Evolutionary conservation across 2,888 invertebrate genomes (phyloP), one percentile per base, ranked within the genome.

Genomic region (Parnassius apollo): DNA sequence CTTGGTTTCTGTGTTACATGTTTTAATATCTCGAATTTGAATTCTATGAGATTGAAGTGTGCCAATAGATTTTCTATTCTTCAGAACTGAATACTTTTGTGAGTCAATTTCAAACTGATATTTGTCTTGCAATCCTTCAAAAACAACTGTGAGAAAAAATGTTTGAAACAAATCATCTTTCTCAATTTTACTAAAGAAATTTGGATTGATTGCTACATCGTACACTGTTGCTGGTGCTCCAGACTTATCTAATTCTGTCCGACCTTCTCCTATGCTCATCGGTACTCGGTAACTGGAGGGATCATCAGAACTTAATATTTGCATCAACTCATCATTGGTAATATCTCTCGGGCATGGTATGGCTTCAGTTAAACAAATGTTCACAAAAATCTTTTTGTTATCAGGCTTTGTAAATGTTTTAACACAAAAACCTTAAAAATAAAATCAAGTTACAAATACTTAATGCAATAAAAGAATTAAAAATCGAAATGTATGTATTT

Each of bases 221-320:
- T 96, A 96, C 0, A 94, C 96, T 64, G 94, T 94, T 48, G 95
- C 95, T 0, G 94, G 93, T 25, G 93, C 90, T 44, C 96, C 96
- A 59, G 94, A 93, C 81, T 96, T 97, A 80, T 98, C 98, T 25
- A 90, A 85, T 75, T 97, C 97, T 8, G 93, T 93, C 71, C 95
- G 94, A 4, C 96, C 94, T 76, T 96, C 95, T 0, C 97, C 97
- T 68, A 98, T 95, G 80, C 98, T 98, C 96, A 98, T 96, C 0
- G 98, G 98, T 53, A 98, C 94, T 66, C 95, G 92, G 82, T 94
- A 98, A 55, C 93, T 93, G 3, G 94, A 93, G 0, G 95, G 94
- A 57, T 95, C 95, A 61, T 94, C 93, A 0, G 95, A 95, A 66
- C 93, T 93, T 35, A 97, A 82, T 61, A 96, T 93, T 64, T 93